phyloP scores from a whole-genome alignment of 2,113 vertebrate species.

The Gavia stellata region DNA sequence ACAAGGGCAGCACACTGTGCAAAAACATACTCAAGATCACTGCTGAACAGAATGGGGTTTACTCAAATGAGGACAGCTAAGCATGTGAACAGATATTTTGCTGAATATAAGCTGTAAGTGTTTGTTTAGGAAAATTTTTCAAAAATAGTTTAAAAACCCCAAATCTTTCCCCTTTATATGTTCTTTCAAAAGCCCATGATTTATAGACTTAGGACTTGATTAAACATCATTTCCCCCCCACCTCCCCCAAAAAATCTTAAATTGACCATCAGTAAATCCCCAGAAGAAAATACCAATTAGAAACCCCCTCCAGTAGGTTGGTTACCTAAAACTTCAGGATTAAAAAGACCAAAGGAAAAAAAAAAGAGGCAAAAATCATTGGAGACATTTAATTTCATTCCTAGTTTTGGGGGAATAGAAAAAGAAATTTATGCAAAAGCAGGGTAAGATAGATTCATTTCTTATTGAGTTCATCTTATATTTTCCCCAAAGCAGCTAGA shows the following conservation, averaged over 20 bases:
- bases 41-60: not conserved
- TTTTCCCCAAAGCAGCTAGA: not conserved
- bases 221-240: not conserved
- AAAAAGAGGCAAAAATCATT: not conserved
- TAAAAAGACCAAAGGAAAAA: not conserved
- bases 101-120: not conserved
- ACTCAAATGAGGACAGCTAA: not conserved
- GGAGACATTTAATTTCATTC: not conserved
- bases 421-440: not conserved
- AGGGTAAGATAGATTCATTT: not conserved
- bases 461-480: not conserved
- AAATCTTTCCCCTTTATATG: not conserved
- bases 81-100: not conserved
- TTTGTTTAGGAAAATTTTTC: not conserved
- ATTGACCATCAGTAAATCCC: not conserved
- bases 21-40: not conserved
- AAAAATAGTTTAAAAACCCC: not conserved
- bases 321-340: not conserved
- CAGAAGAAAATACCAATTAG: not conserved
- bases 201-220: not conserved
- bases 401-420: not conserved
- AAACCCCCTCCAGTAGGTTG: not conserved
- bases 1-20: not conserved
- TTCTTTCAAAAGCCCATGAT: not conserved
- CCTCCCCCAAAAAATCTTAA: not conserved